Base-by-base conservation (phyloP, 2,113 vertebrate species). In the Tretioscincus oriximinensis region DNA sequence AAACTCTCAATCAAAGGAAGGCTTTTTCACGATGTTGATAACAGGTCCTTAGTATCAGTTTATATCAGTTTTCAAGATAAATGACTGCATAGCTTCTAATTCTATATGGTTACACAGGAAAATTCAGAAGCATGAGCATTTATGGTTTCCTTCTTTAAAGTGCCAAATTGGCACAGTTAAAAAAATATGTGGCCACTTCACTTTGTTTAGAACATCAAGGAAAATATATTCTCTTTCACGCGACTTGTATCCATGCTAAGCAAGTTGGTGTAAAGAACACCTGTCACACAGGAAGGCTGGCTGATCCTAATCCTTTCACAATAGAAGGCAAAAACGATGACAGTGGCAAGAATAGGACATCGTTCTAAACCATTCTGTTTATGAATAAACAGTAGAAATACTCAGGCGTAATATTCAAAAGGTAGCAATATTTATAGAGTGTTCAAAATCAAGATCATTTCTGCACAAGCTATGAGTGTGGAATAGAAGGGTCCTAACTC, bases 1-100 rank as follows among this genome's bases (percentile, higher is more conserved):
- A 89, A 93, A 92, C 77, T 85, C 88, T 92, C 92, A 93, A 92
- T 90, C 88, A 92, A 92, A 88, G 84, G 14, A 87, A 86, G 75
- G 76, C 77, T 77, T 90, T 83, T 89, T 83, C 88, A 81, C 82
- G 73, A 81, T 82, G 88, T 77, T 85, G 87, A 80, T 88, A 81
- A 87, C 61, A 63, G 29, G 49, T 90, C 93, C 87, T 90, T 92
- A 86, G 85, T 86, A 92, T 84, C 78, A 78, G 91, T 90, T 90
- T 91, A 84, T 91, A 90, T 91, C 84, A 90, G 86, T 91, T 91
- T 75, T 90, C 80, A 92, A 80, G 90, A 83, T 86, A 90, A 91
- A 90, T 85, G 80, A 90, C 89, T 91, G 87, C 84, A 81, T 60
- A 81, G 80, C 41, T 82, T 87, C 69, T 88, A 86, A 76, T 85